phyloP scores from a whole-genome alignment of 2,113 vertebrate genomes.

The Sturnira hondurensis region DNA sequence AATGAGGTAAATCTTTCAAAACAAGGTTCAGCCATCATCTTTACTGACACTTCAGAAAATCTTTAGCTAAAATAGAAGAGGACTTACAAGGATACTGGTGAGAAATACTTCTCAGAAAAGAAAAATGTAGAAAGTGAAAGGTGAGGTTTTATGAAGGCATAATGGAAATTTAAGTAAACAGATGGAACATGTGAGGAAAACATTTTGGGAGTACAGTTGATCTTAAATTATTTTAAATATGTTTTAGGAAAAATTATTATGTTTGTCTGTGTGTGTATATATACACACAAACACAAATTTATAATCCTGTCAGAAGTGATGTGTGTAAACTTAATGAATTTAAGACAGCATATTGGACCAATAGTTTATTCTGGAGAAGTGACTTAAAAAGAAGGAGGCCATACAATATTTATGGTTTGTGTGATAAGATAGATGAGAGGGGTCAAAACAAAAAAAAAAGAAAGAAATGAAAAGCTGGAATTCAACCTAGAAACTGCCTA shows the following conservation, averaged over 20 bases:
- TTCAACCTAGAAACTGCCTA: not conserved
- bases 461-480: not conserved
- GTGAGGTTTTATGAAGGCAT: not conserved
- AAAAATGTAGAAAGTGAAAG: not conserved
- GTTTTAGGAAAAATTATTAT: not conserved
- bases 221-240: not conserved
- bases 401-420: not conserved
- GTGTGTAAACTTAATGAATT: not conserved
- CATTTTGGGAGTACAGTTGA: not conserved
- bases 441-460: not conserved
- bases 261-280: no score
- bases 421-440: not conserved
- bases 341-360: not conserved
- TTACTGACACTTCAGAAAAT: slow-evolving; percentile 3
- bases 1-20: slow-evolving; percentile 40
- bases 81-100: not conserved
- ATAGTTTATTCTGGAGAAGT: not conserved
- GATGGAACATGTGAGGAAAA: not conserved
- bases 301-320: not conserved
- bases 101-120: not conserved
- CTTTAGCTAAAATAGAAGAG: not conserved
- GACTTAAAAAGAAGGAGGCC: not conserved
- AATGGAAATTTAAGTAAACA: not conserved
- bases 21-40: not conserved
- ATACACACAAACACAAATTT: not conserved